Conservation (phyloP, 2,797 vertebrate species). For the Gadopsis marmoratus region DNA sequence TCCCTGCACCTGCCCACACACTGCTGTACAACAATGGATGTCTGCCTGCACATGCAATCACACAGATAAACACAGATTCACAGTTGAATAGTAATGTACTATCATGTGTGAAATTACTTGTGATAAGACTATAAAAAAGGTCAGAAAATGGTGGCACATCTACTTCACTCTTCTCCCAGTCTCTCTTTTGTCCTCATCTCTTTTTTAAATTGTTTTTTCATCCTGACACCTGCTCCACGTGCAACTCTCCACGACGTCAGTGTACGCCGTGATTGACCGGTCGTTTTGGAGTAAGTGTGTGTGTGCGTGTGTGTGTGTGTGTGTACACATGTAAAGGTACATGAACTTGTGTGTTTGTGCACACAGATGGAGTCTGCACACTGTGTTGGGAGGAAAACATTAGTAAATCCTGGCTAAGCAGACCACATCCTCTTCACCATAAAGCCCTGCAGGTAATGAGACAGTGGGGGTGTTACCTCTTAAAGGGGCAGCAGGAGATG, state of each 20-base stretch:
- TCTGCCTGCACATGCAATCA: constrained; percentile 24
- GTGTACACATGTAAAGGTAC: constrained; percentile 15
- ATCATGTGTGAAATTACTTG: constrained; percentile 29
- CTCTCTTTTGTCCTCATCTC: constrained; percentile 13
- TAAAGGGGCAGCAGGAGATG: constrained; percentile 59
- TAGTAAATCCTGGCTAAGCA: constrained; percentile 74
- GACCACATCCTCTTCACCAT: constrained; percentile 78
- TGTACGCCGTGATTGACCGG: neutral
- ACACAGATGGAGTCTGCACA: constrained; percentile 69
- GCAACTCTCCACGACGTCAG: constrained; percentile 32
- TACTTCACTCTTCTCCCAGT: neutral
- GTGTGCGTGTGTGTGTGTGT: constrained; percentile 16
- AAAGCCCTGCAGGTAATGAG: constrained; percentile 75
- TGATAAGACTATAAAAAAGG: constrained; percentile 25
- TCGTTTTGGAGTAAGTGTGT: constrained; percentile 17
- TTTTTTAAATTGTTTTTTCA: neutral
- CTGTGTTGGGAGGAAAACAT: constrained; percentile 79
- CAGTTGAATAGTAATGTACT: constrained; percentile 27
- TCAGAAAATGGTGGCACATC: neutral
- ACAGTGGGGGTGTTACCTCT: constrained; percentile 55
- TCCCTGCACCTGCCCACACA: constrained; percentile 29
- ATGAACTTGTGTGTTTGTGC: constrained; percentile 47
- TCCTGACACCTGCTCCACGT: constrained; percentile 10
- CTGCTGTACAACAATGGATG: constrained; percentile 23
- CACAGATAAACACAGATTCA: constrained; percentile 19